Evolutionary conservation across 1,140 invertebrate species (phyloP), one percentile per base, ranked within the genome.

Genomic region (Yoshiicerus persimilis): DNA sequence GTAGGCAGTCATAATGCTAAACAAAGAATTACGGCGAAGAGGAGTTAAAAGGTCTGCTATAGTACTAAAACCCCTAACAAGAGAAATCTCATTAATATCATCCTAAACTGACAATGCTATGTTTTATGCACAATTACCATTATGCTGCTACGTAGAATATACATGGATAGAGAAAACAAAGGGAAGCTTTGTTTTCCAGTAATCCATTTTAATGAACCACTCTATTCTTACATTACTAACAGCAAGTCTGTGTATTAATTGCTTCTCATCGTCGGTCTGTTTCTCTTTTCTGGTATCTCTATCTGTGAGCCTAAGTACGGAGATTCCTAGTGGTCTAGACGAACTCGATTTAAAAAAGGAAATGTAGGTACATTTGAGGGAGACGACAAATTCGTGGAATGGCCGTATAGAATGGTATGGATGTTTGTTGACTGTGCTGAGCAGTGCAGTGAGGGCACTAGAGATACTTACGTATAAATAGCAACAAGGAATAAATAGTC

Each of bases 161-260:
- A 70, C 23, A 41, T 41, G 39, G 10, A 30, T 13, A 70, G 23
- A 11, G 25, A 70, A 11, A 38, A 80, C 27, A 80, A 80, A 80
- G 25, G 32, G 16, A 38, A 32, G 75, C 75, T 80, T 80, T 80
- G 75, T 34, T 80, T 80, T 80, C 23, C 0, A 38, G 34, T 80
- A 80, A 80, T 80, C 75, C 75, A n/a, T 80, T 80, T 80, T 80
- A 80, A 80, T 80, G 75, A 80, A 34, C 32, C 32, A 36, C 32
- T 80, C 75, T 36, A 77, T 30, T 30, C 23, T n/a, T 5, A 38
- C 20, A 23, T 36, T 36, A 36, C 20, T n/a, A 80, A 36, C 32
- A 80, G 30, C 32, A 70, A 70, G 66, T 27, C 20, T n/a, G 8
- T 56, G 13, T 70, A 70, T 70, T 30, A 70, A 30, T 70, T 70